These are phyloP conservation scores for Raja brachyura DNA, from an alignment of 2,113 vertebrate species.

Conservation along the genomic window DNA sequence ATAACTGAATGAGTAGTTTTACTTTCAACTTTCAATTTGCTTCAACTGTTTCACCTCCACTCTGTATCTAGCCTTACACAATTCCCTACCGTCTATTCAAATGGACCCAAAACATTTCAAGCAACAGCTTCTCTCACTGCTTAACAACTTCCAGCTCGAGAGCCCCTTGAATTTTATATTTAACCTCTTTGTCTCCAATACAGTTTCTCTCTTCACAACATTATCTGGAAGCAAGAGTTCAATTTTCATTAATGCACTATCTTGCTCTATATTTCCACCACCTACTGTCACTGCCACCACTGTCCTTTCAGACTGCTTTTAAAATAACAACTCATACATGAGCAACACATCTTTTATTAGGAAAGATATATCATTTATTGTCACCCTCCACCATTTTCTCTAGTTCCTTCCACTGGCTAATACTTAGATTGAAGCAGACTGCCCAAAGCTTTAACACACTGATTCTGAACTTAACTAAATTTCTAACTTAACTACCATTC, in stretches of 20 bases:
- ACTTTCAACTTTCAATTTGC: not conserved
- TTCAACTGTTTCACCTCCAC: not conserved
- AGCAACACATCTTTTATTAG: not conserved
- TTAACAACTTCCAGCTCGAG: not conserved
- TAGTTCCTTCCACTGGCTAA: not conserved
- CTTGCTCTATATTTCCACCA: not conserved
- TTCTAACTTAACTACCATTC: no score
- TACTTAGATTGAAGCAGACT: not conserved
- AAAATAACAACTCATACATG: not conserved
- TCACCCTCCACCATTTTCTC: not conserved
- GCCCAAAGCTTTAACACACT: not conserved
- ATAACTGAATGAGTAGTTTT: not conserved
- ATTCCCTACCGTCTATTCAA: not conserved
- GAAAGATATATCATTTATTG: not conserved
- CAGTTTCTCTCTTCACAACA: not conserved
- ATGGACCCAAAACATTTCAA: not conserved
- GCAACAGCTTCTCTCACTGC: not conserved
- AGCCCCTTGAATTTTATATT: not conserved
- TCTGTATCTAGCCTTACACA: not conserved
- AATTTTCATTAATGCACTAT: not conserved
- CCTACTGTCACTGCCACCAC: not conserved
- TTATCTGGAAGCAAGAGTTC: not conserved
- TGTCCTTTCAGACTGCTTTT: not conserved
- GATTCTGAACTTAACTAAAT: no score
- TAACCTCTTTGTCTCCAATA: not conserved